Evolutionary conservation across 2,888 invertebrate genomes (phyloP), one percentile per base, ranked within the genome.

Genomic region (Cosmia pyralina): DNA sequence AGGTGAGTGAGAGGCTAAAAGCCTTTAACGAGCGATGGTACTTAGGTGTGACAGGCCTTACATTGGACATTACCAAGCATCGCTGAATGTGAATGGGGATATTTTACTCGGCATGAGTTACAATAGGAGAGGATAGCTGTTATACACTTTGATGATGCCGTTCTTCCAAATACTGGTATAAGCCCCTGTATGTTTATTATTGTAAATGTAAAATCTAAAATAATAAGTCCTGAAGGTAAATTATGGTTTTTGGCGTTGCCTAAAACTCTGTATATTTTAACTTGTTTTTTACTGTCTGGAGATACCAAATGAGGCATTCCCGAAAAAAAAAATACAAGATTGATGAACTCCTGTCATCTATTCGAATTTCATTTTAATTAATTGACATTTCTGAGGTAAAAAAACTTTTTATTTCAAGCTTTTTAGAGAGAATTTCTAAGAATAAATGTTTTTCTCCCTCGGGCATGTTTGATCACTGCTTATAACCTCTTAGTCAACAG

Each of bases 1-100:
- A 98, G 97, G 97, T 97, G 62, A 86, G 80, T 69, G n/a, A 38
- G n/a, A 17, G 15, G 4, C 17, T 64, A n/a, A 55, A 34, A n/a
- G 4, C 2, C 6, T 64, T n/a, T 52, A 17, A 34, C 4, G 0
- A 38, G 6, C 53, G 34, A 15, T 10, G 52, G 2, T 50, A n/a
- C 34, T n/a, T 34, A 15, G 5, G 13, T 34, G 13, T 34, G 15
- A 50, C 3, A n/a, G 50, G 28, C 17, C n/a, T 63, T 34, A 50
- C 1, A 5, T 15, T 34, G n/a, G 13, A 34, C 3, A 34, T 4
- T 0, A 6, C 8, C 8, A 52, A n/a, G 10, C 1, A 3, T 10
- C 5, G 0, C 52, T 52, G 15, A 52, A 34, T 34, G 28, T 52
- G 15, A 52, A 52, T 34, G 34, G 5, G 10, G 10, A 52, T 34